phyloP scores from a whole-genome alignment of 2,113 vertebrate species.

The Cyrtonyx montezumae region DNA sequence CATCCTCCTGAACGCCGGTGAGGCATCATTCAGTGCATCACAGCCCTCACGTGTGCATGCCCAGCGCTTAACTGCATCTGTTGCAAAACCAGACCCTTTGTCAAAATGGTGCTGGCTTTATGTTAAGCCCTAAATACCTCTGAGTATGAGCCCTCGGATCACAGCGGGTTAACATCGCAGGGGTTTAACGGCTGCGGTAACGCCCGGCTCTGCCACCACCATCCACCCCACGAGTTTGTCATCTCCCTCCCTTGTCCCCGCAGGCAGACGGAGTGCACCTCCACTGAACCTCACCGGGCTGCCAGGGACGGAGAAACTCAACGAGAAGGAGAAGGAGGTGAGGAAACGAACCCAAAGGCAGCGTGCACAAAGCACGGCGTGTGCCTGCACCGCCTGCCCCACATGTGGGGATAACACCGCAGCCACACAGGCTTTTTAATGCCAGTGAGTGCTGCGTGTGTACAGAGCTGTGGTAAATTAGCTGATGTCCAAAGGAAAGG shows the following conservation, averaged over 20 bases:
- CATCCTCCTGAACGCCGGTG: not conserved
- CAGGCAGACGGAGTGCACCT: slow-evolving; percentile 92
- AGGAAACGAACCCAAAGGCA: not conserved
- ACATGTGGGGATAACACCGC: not conserved
- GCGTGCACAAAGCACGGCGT: not conserved
- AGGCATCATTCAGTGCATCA: not conserved
- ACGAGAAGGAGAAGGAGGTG: slow-evolving; percentile 98
- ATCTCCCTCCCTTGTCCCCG: not conserved
- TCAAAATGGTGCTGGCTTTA: not conserved
- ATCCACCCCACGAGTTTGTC: not conserved
- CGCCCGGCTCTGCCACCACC: not conserved
- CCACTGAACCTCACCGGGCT: slow-evolving; percentile 96
- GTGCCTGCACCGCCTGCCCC: not conserved
- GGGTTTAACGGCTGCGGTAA: not conserved
- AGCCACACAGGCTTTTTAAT: not conserved
- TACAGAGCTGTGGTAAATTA: not conserved
- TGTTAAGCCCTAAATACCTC: not conserved
- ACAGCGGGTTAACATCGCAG: accelerated
- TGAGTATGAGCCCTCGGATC: not conserved
- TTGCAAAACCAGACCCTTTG: not conserved
- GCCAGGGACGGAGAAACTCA: slow-evolving; percentile 96
- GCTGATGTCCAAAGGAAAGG: not conserved
- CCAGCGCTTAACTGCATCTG: accelerated
- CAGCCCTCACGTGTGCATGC: not conserved
- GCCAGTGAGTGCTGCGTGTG: not conserved